Evolutionary conservation across 1,140 invertebrate genomes (phyloP), one percentile per base, ranked within the genome.

Genomic region (Drosophila lowei): DNA sequence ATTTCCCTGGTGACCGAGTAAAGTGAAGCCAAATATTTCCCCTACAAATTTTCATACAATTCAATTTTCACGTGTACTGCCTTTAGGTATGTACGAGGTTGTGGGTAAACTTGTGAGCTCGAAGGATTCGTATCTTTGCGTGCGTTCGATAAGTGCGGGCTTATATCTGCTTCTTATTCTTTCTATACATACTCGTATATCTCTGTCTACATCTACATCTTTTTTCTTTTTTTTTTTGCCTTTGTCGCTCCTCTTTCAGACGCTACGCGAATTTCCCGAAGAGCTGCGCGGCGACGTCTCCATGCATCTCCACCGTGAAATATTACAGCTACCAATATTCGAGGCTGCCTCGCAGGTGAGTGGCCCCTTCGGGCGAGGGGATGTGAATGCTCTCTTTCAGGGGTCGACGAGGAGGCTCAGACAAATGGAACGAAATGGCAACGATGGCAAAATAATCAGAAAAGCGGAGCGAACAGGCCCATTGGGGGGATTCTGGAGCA

Each of bases 201-300:
- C 23, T 75, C 54, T 16, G 21, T 71, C 62, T 67, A 18, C 9
- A 38, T 38, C 9, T 38, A 11, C 38, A 18, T 34, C 48, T 41
- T 55, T 59, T 46, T 56, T 46, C 34, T 25, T 56, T 38, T 38
- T 13, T 55, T 25, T 60, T 58, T 64, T 8, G 30, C 38, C 52
- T 57, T 38, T 13, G 11, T 25, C 5, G 4, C 11, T 11, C 34
- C 47, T 50, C 56, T 38, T 85, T 90, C 92, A 99, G 98, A 97
- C 97, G 49, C 93, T 99, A 46, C 97, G 97, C 92, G 98, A 99
- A 93, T 99, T 99, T 93, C 98, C 98, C 0, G 97, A 99, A 91
- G 98, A 99, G 91, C 93, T 99, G 28, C 93, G 97, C 50, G 98
- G 98, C 9, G 98, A 99, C 88, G 97, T 99, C 23, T 98, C 97